Conservation (phyloP, 53 echinoderm and acorn worm genomes). For the Paelopatides confundens region DNA sequence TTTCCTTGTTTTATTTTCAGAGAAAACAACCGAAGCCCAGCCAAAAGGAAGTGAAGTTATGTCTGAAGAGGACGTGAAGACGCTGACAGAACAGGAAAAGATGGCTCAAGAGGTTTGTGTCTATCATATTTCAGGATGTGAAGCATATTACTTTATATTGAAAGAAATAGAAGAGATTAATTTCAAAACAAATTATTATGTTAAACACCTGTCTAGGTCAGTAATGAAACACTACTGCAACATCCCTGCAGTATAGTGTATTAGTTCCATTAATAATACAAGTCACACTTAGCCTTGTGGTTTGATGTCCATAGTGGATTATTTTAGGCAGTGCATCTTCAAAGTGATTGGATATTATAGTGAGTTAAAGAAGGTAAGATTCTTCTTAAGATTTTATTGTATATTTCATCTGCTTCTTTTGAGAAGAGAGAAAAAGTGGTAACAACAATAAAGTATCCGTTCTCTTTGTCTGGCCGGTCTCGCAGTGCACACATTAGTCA, state of each 20-base stretch:
- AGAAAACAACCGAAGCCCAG: neutral
- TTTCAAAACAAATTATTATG: neutral
- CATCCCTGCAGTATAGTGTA: neutral
- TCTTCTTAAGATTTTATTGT: too few species aligned
- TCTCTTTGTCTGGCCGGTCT: too few species aligned
- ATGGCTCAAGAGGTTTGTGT: neutral
- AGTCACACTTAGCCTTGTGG: too few species aligned
- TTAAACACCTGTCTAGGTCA: neutral
- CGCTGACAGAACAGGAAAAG: conserved; percentile 2
- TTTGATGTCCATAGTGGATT: too few species aligned
- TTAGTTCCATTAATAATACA: too few species aligned
- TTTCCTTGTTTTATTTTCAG: neutral
- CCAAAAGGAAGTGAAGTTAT: neutral
- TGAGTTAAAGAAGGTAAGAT: too few species aligned
- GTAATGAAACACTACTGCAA: neutral
- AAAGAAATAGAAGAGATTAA: neutral
- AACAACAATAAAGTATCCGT: too few species aligned
- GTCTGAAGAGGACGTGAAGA: neutral
- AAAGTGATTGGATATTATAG: too few species aligned
- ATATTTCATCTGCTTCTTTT: too few species aligned
- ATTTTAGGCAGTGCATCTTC: too few species aligned
- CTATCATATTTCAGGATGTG: conserved; percentile 5
- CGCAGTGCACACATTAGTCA: too few species aligned
- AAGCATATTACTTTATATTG: neutral
- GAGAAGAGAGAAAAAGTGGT: too few species aligned